Percentiles rank a stretch among this genome's conserved stretches.
Conservation (phyloP, 2,888 invertebrate genomes). For the Odontomyia ornata region DNA sequence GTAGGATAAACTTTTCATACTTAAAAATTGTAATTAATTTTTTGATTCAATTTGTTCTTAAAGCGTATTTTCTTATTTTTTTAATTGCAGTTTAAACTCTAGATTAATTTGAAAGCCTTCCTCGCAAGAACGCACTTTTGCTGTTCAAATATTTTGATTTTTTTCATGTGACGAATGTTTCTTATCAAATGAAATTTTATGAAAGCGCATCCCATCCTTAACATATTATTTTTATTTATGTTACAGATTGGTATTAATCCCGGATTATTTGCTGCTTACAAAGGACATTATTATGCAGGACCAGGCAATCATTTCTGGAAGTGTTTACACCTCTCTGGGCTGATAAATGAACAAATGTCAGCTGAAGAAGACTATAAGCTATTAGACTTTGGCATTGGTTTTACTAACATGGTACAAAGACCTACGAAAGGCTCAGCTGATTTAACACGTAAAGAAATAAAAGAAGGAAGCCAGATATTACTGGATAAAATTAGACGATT, state of each 20-base stretch:
- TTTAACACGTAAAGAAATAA: conserved; percentile 91
- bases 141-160: too few relatives aligned
- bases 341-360: conserved; percentile 94
- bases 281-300: conserved; percentile 98
- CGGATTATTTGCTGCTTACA: conserved; percentile 95
- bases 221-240: too few relatives aligned
- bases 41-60: too few relatives aligned
- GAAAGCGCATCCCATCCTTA: too few relatives aligned
- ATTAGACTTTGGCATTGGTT: conserved; percentile 93
- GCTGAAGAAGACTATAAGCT: conserved; percentile 96
- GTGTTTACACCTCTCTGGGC: conserved; percentile 91
- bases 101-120: too few relatives aligned
- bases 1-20: too few relatives aligned
- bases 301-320: conserved; percentile 99
- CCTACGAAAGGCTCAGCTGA: conserved; percentile 97
- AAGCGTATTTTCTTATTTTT: too few relatives aligned
- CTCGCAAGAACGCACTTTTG: too few relatives aligned
- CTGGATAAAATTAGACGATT: conserved; percentile 90
- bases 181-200: too few relatives aligned
- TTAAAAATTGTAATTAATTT: too few relatives aligned
- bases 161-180: too few relatives aligned
- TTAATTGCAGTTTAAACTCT: too few relatives aligned
- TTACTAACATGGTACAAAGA: conserved; percentile 96
- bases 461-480: conserved; percentile 89
- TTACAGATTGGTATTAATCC: conserved; percentile 97